Evolutionary conservation across 2,113 vertebrate species (phyloP).

Genomic region (Passer domesticus): DNA sequence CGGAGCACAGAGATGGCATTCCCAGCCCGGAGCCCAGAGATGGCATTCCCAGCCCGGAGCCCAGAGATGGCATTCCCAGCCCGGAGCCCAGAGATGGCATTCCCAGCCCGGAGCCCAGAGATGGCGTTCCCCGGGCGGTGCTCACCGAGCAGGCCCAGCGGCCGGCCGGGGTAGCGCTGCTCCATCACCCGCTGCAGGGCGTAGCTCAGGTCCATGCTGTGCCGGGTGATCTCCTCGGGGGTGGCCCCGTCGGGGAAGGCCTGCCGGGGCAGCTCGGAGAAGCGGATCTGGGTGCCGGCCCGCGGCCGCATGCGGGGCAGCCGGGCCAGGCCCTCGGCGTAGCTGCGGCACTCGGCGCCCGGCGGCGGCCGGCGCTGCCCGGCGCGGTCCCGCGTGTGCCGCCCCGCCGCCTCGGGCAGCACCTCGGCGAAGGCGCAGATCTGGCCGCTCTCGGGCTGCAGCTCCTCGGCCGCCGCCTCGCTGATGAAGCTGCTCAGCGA

Average conservation of each 20-base stretch:
- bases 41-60: fast-evolving
- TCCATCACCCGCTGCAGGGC: slow-evolving; percentile 82
- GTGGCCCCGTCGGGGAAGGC: slow-evolving; percentile 87
- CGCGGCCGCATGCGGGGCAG: slow-evolving; percentile 88
- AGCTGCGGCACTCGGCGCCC: slow-evolving; percentile 85
- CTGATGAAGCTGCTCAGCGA: slow-evolving; percentile 86
- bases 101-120: fast-evolving
- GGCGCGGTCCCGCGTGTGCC: slow-evolving; percentile 80
- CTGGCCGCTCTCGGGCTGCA: slow-evolving; percentile 86
- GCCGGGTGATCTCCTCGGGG: slow-evolving; percentile 89
- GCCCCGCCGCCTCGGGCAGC: slow-evolving; percentile 80
- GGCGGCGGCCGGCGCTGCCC: slow-evolving; percentile 80
- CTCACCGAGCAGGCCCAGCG: slow-evolving; percentile 88
- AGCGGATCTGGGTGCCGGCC: slow-evolving; percentile 88
- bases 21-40: fast-evolving
- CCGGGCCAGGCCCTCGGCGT: slow-evolving; percentile 88
- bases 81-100: fast-evolving
- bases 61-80: no score
- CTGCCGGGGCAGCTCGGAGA: slow-evolving; percentile 86
- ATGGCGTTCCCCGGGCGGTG: fast-evolving
- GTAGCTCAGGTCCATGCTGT: slow-evolving; percentile 92
- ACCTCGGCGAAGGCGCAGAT: slow-evolving; percentile 90
- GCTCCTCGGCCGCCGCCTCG: slow-evolving; percentile 70
- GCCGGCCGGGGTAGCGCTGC: slow-evolving; percentile 74
- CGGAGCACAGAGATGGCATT: fast-evolving